phyloP scores from a whole-genome alignment of 2,113 vertebrate genomes.

The Pterocles gutturalis region DNA sequence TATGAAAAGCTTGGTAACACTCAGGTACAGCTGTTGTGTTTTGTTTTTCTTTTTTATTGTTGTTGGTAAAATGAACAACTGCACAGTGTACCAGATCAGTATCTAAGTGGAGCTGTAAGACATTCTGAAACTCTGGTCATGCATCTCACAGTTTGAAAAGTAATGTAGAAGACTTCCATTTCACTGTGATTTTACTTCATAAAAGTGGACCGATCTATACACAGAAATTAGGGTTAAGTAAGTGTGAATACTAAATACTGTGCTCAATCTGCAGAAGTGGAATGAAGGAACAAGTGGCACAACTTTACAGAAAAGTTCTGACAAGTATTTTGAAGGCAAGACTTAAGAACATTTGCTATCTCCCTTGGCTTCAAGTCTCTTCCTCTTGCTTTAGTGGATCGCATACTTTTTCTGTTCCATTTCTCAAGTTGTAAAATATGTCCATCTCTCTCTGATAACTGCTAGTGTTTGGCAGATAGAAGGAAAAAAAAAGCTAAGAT shows the following conservation, averaged over 20 bases:
- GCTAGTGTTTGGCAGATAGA: not conserved
- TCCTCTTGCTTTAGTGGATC: not conserved
- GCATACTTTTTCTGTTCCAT: not conserved
- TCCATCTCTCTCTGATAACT: not conserved
- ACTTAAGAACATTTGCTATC: not conserved
- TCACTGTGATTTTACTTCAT: not conserved
- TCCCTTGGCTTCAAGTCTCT: not conserved
- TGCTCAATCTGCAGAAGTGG: not conserved
- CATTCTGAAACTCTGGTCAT: not conserved
- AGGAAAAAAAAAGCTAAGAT: accelerated
- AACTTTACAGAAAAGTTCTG: not conserved
- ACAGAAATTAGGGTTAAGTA: not conserved
- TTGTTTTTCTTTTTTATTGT: not conserved
- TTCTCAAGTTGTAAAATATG: not conserved
- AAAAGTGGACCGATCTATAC: not conserved
- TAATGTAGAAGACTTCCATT: not conserved
- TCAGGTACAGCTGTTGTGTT: not conserved
- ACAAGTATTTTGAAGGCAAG: not conserved
- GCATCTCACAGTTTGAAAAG: not conserved
- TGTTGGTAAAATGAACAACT: not conserved
- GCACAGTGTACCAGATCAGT: not conserved
- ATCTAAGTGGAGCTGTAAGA: not conserved
- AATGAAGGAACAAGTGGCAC: not conserved
- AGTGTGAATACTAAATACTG: not conserved
- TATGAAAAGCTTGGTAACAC: not conserved